A percentile compares a stretch with the other conserved stretches of the same genome.
These are phyloP conservation scores for Capromys pilorides DNA, from an alignment of 2,797 vertebrate genomes.

Conservation along the genomic window DNA sequence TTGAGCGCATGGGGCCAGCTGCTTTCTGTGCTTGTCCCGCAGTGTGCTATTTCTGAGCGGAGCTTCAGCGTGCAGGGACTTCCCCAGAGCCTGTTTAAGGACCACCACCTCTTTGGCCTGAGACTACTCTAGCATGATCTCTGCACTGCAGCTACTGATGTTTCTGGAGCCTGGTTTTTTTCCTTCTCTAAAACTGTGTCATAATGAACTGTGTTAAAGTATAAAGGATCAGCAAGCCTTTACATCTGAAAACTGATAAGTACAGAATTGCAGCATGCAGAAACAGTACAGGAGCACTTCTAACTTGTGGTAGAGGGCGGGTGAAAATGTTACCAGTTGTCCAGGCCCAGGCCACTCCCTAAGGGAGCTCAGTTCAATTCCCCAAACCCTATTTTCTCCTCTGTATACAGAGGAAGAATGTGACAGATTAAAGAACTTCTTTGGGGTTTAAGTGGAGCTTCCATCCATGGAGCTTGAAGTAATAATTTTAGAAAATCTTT, in stretches of 20 bases:
- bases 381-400: neutral
- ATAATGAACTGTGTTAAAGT: constrained; percentile 33
- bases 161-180: neutral
- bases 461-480: neutral
- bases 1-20: neutral
- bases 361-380: neutral
- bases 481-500: neutral
- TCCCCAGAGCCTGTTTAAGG: neutral
- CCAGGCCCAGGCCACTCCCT: neutral
- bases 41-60: neutral
- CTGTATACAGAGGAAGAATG: constrained; percentile 1
- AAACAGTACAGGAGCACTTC: neutral
- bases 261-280: neutral
- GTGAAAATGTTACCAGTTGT: neutral
- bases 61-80: neutral
- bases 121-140: neutral
- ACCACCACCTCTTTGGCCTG: neutral
- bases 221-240: neutral
- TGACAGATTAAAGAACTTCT: neutral
- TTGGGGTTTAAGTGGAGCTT: constrained; percentile 28
- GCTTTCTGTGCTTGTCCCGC: constrained; percentile 5
- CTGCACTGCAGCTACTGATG: neutral
- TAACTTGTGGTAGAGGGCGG: neutral
- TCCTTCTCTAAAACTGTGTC: constrained; percentile 21
- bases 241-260: constrained; percentile 2